Conservation (phyloP, 2,888 invertebrate species). For the Polymixis lichenea region DNA sequence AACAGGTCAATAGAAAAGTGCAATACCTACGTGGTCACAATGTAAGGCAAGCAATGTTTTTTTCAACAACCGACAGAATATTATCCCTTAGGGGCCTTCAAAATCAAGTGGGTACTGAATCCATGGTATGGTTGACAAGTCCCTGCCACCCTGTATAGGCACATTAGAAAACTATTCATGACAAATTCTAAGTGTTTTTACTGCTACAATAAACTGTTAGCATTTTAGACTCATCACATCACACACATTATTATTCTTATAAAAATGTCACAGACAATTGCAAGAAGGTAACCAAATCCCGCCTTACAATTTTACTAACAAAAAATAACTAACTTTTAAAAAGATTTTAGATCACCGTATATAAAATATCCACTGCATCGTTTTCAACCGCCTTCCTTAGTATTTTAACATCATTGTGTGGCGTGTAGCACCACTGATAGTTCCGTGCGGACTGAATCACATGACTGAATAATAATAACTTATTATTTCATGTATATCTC, state of each 20-base stretch:
- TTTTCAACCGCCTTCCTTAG: background rate
- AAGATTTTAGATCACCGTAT: background rate
- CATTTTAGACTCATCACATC: background rate
- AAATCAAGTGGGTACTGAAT: too few species aligned
- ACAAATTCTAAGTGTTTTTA: background rate
- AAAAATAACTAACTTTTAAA: conserved; percentile 21
- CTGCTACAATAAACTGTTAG: background rate
- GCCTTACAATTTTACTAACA: background rate
- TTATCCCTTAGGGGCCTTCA: too few species aligned
- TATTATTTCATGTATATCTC: background rate
- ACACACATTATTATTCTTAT: background rate
- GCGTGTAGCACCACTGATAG: conserved; percentile 17
- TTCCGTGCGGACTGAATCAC: conserved; percentile 4
- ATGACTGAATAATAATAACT: background rate
- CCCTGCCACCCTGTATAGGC: background rate
- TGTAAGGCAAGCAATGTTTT: background rate
- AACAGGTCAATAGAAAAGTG: too few species aligned
- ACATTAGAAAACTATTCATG: background rate
- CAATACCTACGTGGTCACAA: too few species aligned
- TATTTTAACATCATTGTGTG: too few species aligned
- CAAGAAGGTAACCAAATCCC: background rate
- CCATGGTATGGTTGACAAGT: too few species aligned
- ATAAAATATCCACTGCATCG: background rate
- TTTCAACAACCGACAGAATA: too few species aligned
- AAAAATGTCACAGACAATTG: background rate